Conservation (phyloP, 2,113 vertebrate species). For the Podarcis raffonei region DNA sequence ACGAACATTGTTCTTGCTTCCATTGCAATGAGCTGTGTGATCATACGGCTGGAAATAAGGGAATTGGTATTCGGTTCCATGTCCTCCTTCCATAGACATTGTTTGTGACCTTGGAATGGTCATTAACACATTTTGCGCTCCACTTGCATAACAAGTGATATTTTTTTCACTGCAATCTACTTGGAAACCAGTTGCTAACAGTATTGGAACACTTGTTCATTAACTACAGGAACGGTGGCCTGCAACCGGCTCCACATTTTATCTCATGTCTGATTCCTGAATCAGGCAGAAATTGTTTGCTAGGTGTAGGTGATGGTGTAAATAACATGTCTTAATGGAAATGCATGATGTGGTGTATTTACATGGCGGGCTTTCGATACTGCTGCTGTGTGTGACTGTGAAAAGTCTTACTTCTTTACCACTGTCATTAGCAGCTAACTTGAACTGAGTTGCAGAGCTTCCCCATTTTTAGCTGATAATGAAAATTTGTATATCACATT, state of each 20-base stretch:
- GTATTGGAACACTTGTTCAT: background rate
- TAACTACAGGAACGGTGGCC: no score
- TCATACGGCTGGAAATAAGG: constrained; percentile 32
- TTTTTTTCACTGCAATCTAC: background rate
- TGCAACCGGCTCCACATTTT: background rate
- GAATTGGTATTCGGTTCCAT: constrained; percentile 32
- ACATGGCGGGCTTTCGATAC: background rate
- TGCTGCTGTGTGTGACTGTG: background rate
- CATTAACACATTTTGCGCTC: constrained; percentile 8
- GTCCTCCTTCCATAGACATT: constrained; percentile 31
- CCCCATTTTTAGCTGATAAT: no score
- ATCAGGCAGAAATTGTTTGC: background rate
- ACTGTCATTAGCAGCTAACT: no score
- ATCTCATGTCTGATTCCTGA: background rate
- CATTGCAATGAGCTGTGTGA: constrained; percentile 14
- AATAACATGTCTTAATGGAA: background rate
- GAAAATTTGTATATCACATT: no score
- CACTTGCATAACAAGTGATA: background rate
- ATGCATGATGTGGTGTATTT: background rate
- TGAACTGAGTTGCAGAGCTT: no score
- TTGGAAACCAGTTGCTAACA: background rate
- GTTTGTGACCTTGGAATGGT: constrained; percentile 27
- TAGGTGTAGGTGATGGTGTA: background rate
- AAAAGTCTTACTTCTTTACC: no score
- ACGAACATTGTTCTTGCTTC: constrained; percentile 29